Evolutionary conservation across 2,113 vertebrate species (phyloP).

Genomic region (Sialia sialis): DNA sequence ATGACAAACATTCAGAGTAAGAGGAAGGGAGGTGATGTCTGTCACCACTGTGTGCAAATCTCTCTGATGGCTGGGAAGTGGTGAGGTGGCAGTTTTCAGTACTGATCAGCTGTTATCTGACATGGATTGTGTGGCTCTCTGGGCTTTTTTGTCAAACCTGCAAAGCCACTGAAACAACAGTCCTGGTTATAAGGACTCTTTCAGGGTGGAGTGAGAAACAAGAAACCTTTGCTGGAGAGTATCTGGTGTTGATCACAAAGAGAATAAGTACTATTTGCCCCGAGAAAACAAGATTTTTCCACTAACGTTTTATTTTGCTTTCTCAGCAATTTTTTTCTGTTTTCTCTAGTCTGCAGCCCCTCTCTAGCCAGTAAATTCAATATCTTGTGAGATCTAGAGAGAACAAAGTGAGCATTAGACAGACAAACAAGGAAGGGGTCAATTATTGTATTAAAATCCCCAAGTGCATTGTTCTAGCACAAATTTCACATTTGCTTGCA

Average conservation of each 20-base stretch:
- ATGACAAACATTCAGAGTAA: neutral
- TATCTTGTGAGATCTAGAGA: slow-evolving; percentile 50
- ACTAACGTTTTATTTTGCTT: slow-evolving; percentile 45
- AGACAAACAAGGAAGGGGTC: slow-evolving; percentile 56
- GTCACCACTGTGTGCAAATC: neutral
- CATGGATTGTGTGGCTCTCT: neutral
- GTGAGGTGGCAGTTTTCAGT: neutral
- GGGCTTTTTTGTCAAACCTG: neutral
- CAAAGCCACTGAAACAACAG: neutral
- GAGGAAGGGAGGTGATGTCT: neutral
- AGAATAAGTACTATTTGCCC: slow-evolving; percentile 16
- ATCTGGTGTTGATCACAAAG: slow-evolving; percentile 47
- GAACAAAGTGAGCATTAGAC: slow-evolving; percentile 55
- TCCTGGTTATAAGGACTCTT: neutral
- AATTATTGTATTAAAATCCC: slow-evolving; percentile 56
- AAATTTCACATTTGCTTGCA: slow-evolving; percentile 46
- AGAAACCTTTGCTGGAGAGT: neutral
- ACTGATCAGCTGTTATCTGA: neutral
- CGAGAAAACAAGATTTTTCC: slow-evolving; percentile 42
- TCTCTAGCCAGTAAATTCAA: slow-evolving; percentile 49
- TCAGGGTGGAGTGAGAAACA: neutral
- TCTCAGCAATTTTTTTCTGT: slow-evolving; percentile 54
- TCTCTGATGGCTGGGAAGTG: neutral
- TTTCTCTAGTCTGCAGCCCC: slow-evolving; percentile 49
- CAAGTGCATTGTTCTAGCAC: slow-evolving; percentile 56